A percentile compares a stretch with the other conserved stretches of the same genome.
These are phyloP conservation scores for Catagonus wagneri DNA, from an alignment of 2,113 vertebrate genomes.

Conservation along the genomic window DNA sequence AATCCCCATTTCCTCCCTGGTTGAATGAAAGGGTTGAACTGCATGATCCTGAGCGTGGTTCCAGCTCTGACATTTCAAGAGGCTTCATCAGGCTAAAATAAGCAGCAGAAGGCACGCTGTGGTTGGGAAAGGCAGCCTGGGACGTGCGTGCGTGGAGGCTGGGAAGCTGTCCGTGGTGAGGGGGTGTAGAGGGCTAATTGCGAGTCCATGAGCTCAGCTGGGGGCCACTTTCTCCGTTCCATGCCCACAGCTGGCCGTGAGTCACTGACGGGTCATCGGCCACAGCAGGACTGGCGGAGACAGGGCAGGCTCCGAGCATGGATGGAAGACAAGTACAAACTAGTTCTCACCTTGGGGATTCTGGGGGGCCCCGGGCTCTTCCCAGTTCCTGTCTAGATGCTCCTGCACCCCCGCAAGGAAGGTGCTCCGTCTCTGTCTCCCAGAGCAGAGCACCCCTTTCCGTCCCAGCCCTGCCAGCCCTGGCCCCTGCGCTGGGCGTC, in stretches of 20 bases:
- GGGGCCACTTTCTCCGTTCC: conserved; percentile 76
- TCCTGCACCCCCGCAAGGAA: not conserved
- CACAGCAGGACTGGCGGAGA: conserved; percentile 23
- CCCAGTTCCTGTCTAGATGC: not conserved
- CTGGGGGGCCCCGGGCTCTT: not conserved
- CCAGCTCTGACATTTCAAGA: conserved; percentile 73
- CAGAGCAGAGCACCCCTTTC: not conserved
- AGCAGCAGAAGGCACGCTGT: conserved; percentile 42
- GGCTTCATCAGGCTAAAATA: conserved; percentile 79
- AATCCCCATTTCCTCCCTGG: not conserved
- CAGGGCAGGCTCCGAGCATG: not conserved
- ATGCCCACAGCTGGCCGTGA: conserved; percentile 71
- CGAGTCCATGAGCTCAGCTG: conserved; percentile 69
- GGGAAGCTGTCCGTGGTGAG: conserved; percentile 60
- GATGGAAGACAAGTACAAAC: not conserved
- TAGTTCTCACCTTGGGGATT: not conserved
- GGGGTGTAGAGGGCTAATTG: conserved; percentile 71
- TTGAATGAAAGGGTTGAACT: conserved; percentile 49
- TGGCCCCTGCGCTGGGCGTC: not conserved
- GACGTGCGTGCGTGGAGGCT: conserved; percentile 65
- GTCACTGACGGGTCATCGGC: conserved; percentile 65
- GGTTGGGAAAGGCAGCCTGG: conserved; percentile 74
- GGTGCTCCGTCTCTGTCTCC: not conserved
- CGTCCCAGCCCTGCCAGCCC: not conserved
- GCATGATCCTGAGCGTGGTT: not conserved